A percentile compares a stretch with the other conserved stretches of the same genome.
Conservation (phyloP, 2,888 invertebrate genomes). For the Sphaerophoria rueppellii region DNA sequence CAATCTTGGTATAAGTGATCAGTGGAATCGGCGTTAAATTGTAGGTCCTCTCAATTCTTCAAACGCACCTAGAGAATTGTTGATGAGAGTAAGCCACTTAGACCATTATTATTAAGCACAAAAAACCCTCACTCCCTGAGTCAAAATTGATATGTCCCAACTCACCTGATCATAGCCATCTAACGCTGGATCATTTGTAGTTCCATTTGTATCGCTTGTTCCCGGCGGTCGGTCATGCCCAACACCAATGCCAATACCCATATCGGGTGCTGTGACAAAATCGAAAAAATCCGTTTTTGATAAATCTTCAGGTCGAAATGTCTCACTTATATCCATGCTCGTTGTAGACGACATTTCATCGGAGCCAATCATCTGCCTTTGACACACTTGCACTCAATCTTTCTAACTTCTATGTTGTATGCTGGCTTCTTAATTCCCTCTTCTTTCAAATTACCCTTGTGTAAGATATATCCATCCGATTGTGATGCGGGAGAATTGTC, state of each 20-base stretch:
- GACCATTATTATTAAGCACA: too few relatives aligned
- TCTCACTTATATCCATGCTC: constrained; percentile 94
- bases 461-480: constrained; percentile 35
- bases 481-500: constrained; percentile 61
- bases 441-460: constrained; percentile 49
- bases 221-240: constrained; percentile 76
- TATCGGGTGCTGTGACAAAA: constrained; percentile 92
- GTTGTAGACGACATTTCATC: too few relatives aligned
- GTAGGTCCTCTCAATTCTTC: too few relatives aligned
- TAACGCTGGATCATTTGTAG: constrained; percentile 80
- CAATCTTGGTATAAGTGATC: too few relatives aligned
- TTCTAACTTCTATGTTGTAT: neutral
- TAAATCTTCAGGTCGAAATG: constrained; percentile 90
- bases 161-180: constrained; percentile 82
- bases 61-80: too few relatives aligned
- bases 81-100: too few relatives aligned
- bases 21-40: too few relatives aligned
- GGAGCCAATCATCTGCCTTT: constrained; percentile 81
- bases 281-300: constrained; percentile 95
- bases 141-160: neutral
- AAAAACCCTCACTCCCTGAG: neutral
- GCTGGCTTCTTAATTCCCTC: constrained; percentile 26
- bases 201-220: constrained; percentile 74
- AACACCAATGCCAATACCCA: constrained; percentile 82
- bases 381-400: constrained; percentile 36